Evolutionary conservation across 2,113 vertebrate species (phyloP), one percentile per base, ranked within the genome.

Genomic region (Coracopsis vasa): DNA sequence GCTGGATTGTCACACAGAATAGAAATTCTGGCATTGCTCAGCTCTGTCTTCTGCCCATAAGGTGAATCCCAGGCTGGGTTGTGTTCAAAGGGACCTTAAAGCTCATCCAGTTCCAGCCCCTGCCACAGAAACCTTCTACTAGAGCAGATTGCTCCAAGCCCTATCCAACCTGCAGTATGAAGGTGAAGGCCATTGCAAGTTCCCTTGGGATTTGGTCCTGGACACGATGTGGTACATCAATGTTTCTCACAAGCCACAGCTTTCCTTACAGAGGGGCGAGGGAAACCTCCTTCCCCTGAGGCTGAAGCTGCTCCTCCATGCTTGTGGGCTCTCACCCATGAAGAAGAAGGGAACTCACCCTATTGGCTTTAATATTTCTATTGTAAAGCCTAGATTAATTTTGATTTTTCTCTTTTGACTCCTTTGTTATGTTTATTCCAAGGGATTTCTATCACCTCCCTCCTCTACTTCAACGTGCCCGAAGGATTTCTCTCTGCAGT

Each of bases 391-490:
- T 61, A 56, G 71, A 80, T 90, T 95, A 94, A 93, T 94, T 92
- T 83, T 81, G 16, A 64, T 83, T 94, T 86, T 86, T 81, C 64
- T 73, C 47, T 73, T 74, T 84, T 86, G 51, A 56, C 61, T 94
- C 61, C 75, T 88, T 95, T 91, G 85, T 88, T 96, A 67, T 90
- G 81, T 86, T 95, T 88, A 65, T 95, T 95, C 86, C 67, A 90
- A 90, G 88, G 56, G 82, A 81, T 90, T 94, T 95, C 82, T 74
- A 69, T 71, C 82, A 51, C 75, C 47, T 92, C 33, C 54, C 16
- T 86, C 75, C 77, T 78, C 25, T 17, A 23, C 51, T 92, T 88
- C 67, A 82, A 8, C 1, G 10, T 70, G 64, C 44, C 75, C 61
- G 82, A 80, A 86, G 78, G 83, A 29, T 54, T 92, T 93, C 64